A percentile compares a stretch with the other conserved stretches of the same genome.
Conservation (phyloP, 2,113 vertebrate genomes). For the Neodontobutis hainanensis region DNA sequence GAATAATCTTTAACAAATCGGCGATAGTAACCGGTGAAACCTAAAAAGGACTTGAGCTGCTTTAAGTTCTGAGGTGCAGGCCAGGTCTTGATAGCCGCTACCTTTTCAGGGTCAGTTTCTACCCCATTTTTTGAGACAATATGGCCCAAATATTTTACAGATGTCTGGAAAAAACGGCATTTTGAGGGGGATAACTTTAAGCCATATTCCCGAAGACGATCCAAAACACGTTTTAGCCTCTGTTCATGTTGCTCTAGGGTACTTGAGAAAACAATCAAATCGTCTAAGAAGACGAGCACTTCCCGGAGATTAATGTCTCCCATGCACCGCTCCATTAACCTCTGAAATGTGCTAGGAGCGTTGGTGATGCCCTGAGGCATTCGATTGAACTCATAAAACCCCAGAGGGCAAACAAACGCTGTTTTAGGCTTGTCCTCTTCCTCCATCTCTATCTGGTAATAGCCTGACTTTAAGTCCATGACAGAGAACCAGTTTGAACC, state of each 20-base stretch:
- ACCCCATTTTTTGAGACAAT: background rate
- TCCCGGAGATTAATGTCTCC: too few species aligned
- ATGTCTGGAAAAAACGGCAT: background rate
- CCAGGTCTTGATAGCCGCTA: too few species aligned
- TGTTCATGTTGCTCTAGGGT: too few species aligned
- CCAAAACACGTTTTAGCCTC: background rate
- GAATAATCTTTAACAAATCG: background rate
- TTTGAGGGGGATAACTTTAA: background rate
- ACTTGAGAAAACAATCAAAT: too few species aligned
- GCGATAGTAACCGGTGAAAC: background rate
- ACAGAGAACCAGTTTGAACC: background rate
- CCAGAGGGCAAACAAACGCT: background rate
- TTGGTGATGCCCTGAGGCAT: background rate
- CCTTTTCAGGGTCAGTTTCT: too few species aligned
- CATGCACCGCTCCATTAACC: background rate
- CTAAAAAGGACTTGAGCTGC: too few species aligned
- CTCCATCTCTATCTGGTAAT: constrained; percentile 3
- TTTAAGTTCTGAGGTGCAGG: too few species aligned
- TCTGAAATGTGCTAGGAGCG: background rate
- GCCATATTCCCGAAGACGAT: background rate
- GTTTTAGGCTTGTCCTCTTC: constrained; percentile 7
- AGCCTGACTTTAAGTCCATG: constrained; percentile 1
- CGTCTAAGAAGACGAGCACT: too few species aligned
- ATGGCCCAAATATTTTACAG: background rate
- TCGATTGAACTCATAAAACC: background rate